Conservation (phyloP, 1,140 invertebrate genomes). For the Propsilocerus akamusi region DNA sequence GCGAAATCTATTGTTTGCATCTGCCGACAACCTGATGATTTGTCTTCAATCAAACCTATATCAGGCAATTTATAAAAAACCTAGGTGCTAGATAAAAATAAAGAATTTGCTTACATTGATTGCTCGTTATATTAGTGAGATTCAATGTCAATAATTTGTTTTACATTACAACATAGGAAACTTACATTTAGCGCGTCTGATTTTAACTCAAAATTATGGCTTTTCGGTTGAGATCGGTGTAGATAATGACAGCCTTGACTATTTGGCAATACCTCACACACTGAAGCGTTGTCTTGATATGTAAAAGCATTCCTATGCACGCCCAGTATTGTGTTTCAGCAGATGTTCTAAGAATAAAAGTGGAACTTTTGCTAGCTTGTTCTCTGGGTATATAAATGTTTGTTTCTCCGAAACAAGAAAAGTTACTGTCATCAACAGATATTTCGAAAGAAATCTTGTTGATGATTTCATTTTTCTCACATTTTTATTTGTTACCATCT, state of each 20-base stretch:
- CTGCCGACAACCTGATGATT: not conserved
- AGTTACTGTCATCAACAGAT: not conserved
- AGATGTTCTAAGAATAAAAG: not conserved
- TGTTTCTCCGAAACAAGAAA: too few species aligned
- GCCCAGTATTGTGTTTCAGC: slow-evolving; percentile 2
- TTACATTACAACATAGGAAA: too few species aligned
- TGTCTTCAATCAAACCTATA: not conserved
- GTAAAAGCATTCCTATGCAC: too few species aligned
- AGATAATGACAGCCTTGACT: too few species aligned
- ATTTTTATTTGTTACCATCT: too few species aligned
- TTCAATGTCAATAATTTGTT: slow-evolving; percentile 5
- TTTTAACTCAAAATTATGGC: too few species aligned
- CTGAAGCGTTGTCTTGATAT: too few species aligned
- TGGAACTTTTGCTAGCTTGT: not conserved
- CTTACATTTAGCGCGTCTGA: too few species aligned
- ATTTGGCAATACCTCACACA: too few species aligned
- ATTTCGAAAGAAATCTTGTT: not conserved
- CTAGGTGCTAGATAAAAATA: not conserved
- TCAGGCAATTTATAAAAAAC: not conserved
- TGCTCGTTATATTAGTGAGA: not conserved
- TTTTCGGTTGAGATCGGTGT: too few species aligned
- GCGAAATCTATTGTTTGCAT: not conserved
- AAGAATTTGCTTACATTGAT: slow-evolving; percentile 6
- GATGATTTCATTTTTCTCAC: not conserved
- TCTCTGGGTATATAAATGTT: not conserved